Conservation (phyloP, 2,888 invertebrate genomes). For the Drosophila neoperkinsi region DNA sequence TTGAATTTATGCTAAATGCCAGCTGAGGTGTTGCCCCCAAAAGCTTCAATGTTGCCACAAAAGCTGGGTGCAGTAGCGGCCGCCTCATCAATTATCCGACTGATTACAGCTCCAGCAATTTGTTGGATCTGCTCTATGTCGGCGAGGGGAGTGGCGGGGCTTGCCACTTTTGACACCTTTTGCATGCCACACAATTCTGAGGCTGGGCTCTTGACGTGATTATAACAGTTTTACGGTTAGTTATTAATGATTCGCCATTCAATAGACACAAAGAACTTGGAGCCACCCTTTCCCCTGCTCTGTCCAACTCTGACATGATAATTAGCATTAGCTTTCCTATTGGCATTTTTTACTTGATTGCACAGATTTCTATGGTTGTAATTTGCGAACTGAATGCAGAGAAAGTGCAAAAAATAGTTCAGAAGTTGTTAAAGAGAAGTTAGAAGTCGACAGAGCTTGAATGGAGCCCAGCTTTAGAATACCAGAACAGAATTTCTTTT, state of each 20-base stretch:
- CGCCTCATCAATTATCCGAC: slow-evolving; percentile 76
- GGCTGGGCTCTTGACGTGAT: slow-evolving; percentile 71
- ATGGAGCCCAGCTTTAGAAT: background rate
- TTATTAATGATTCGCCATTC: slow-evolving; percentile 70
- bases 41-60: slow-evolving; percentile 23
- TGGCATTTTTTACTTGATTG: background rate
- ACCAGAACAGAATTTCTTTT: background rate
- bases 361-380: background rate
- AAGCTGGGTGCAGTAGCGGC: slow-evolving; percentile 60
- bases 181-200: slow-evolving; percentile 39
- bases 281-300: background rate
- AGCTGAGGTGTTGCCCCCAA: slow-evolving; percentile 33
- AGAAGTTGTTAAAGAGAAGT: background rate
- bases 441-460: background rate
- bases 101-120: slow-evolving; percentile 70
- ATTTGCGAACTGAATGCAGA: background rate
- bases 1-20: slow-evolving; percentile 76
- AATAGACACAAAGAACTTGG: slow-evolving; percentile 39
- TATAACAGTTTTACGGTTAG: slow-evolving; percentile 74
- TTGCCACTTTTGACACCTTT: slow-evolving; percentile 69
- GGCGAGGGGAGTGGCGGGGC: background rate
- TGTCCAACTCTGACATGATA: slow-evolving; percentile 19
- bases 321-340: slow-evolving; percentile 31
- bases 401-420: slow-evolving; percentile 7
- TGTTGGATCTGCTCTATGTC: slow-evolving; percentile 61